A percentile compares a stretch with the other conserved stretches of the same genome.
Evolutionary conservation across 2,888 invertebrate genomes (phyloP).

Genomic region (Coecobrya sp.): DNA sequence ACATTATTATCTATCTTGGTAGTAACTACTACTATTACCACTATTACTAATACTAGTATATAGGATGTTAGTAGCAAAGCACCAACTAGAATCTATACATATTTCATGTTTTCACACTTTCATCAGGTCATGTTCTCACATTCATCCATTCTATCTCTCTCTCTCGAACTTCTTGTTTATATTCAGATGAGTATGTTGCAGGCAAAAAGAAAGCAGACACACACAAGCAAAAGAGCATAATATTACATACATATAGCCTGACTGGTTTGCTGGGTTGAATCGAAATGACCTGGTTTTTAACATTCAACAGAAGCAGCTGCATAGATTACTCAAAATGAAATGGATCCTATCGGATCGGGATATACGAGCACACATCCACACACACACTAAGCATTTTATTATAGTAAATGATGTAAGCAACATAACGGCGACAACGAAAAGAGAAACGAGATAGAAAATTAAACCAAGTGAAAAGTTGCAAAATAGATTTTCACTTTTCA

Average conservation of each 20-base stretch:
- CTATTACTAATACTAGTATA: neutral
- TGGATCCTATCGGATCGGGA: slow-evolving; percentile 28
- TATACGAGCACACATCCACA: slow-evolving; percentile 42
- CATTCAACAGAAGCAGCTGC: slow-evolving; percentile 59
- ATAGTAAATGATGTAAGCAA: slow-evolving; percentile 42
- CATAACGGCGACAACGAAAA: slow-evolving; percentile 30
- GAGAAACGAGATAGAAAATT: slow-evolving; percentile 71
- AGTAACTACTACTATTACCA: neutral
- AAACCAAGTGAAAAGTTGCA: slow-evolving; percentile 80
- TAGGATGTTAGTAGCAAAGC: neutral
- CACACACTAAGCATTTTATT: slow-evolving; percentile 15
- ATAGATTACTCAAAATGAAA: slow-evolving; percentile 60
- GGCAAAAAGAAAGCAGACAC: neutral
- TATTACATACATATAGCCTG: slow-evolving; percentile 1
- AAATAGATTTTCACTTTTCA: slow-evolving; percentile 77
- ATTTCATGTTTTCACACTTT: slow-evolving; percentile 66
- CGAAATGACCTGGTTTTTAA: slow-evolving; percentile 58
- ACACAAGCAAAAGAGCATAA: neutral
- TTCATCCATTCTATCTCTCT: slow-evolving; percentile 25
- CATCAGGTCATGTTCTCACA: slow-evolving; percentile 54
- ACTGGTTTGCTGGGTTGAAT: slow-evolving; percentile 10
- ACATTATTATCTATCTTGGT: slow-evolving; percentile 13
- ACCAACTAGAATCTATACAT: slow-evolving; percentile 48
- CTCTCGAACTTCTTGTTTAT: slow-evolving; percentile 48
- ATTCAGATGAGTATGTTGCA: slow-evolving; percentile 55